Percentiles rank a stretch among this genome's conserved stretches.
phyloP scores from a whole-genome alignment of 2,888 invertebrate species.

The Sminthurinus aureus region DNA sequence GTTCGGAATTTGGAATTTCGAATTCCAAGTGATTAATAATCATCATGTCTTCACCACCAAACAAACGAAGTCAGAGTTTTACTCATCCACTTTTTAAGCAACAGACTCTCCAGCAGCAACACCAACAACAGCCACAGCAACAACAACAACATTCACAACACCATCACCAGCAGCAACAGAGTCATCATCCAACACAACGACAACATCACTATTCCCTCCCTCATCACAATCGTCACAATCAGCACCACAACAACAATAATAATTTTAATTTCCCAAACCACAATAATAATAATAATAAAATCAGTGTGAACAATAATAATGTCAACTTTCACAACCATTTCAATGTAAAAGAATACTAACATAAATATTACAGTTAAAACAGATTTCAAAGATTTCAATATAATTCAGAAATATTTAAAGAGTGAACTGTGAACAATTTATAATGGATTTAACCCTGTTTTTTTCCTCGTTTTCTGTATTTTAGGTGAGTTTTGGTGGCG shows the following conservation, averaged over 20 bases:
- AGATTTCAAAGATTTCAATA: neutral
- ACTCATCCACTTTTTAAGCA: conserved; percentile 15
- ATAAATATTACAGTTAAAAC: neutral
- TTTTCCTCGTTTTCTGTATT: conserved; percentile 11
- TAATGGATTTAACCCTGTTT: neutral
- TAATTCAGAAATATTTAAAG: neutral
- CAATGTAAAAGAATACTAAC: neutral
- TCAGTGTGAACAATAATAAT: neutral
- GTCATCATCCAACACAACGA: no score
- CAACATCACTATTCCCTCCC: neutral
- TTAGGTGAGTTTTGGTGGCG: conserved; percentile 55
- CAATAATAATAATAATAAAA: neutral
- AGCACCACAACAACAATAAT: neutral
- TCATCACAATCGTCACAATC: neutral
- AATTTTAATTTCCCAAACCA: neutral
- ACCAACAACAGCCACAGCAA: neutral
- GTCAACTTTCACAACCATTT: neutral
- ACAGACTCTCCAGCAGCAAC: neutral
- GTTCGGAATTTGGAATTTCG: no score
- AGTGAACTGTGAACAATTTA: neutral
- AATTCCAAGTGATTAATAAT: no score
- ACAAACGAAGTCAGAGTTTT: neutral
- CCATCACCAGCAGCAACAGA: no score
- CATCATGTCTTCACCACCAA: no score
- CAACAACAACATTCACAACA: neutral